Percentiles rank a stretch among this genome's conserved stretches.
These are phyloP conservation scores for Carabus problematicus DNA, from an alignment of 2,888 invertebrate genomes.

Conservation along the genomic window DNA sequence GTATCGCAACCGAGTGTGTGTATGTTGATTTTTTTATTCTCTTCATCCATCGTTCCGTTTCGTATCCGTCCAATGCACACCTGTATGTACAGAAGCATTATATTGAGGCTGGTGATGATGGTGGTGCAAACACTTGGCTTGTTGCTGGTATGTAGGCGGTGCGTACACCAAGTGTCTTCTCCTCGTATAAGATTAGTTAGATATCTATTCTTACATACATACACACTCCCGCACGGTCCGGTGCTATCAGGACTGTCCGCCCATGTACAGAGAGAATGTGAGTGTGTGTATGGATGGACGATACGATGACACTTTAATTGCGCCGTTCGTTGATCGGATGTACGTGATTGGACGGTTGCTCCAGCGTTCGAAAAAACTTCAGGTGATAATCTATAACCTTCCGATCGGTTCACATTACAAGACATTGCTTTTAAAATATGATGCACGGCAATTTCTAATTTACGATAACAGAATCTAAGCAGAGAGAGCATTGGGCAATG, in stretches of 20 bases:
- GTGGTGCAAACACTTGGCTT: not conserved
- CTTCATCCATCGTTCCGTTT: conserved; percentile 8
- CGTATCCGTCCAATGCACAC: not conserved
- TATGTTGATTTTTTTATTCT: conserved; percentile 5
- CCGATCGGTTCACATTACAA: conserved; percentile 26
- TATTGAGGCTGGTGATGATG: not conserved
- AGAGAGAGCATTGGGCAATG: too few relatives aligned
- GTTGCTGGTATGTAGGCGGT: not conserved
- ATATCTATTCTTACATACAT: conserved; percentile 50
- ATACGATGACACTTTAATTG: conserved; percentile 34
- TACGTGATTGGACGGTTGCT: conserved; percentile 1
- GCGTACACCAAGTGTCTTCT: not conserved
- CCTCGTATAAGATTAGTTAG: conserved; percentile 49
- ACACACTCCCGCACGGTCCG: not conserved
- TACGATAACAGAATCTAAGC: conserved; percentile 26
- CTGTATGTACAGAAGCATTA: too few relatives aligned
- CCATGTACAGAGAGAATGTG: not conserved
- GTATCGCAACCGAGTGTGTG: conserved; percentile 17
- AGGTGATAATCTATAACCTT: conserved; percentile 40
- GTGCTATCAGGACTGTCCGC: not conserved
- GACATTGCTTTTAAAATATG: conserved; percentile 42
- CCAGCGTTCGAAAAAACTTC: conserved; percentile 28
- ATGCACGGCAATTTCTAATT: conserved; percentile 34
- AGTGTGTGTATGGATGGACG: not conserved
- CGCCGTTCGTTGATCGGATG: conserved; percentile 21